A percentile compares a stretch with the other conserved stretches of the same genome.
Evolutionary conservation across 2,113 vertebrate species (phyloP).

Genomic region (Prinia subflava): DNA sequence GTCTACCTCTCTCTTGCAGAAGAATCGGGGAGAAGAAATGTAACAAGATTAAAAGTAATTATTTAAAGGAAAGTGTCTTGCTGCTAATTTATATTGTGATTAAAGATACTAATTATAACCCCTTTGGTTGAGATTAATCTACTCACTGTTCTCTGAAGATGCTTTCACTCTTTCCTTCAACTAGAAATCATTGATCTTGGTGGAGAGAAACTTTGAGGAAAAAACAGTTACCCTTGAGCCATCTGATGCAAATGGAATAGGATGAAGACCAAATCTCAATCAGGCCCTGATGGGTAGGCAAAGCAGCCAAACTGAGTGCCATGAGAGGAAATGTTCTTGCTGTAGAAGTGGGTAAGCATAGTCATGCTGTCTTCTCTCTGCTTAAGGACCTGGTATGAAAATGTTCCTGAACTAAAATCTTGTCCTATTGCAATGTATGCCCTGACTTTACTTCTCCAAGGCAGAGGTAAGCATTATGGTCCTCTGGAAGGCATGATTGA

Average conservation of each 20-base stretch:
- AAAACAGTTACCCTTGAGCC: not conserved
- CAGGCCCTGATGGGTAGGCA: not conserved
- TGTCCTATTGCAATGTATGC: not conserved
- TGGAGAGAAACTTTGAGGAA: not conserved
- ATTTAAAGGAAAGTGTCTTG: not conserved
- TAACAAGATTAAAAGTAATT: not conserved
- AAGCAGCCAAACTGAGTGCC: not conserved
- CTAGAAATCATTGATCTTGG: not conserved
- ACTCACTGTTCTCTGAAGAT: not conserved
- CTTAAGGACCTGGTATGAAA: not conserved
- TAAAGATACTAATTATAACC: not conserved
- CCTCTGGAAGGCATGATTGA: not conserved
- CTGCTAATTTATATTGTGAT: not conserved
- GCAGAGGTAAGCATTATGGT: not conserved
- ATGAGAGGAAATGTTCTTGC: not conserved
- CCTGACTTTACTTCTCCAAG: not conserved
- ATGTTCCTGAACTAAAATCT: not conserved
- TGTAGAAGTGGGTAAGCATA: not conserved
- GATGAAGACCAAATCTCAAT: not conserved
- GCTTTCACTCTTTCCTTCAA: not conserved
- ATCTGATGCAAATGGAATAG: not conserved
- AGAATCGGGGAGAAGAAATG: not conserved
- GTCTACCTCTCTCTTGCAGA: not conserved
- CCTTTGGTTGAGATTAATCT: not conserved
- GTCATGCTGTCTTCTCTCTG: not conserved